These are phyloP conservation scores for Nyleta sp. DNA, from an alignment of 2,888 invertebrate species.

Conservation along the genomic window DNA sequence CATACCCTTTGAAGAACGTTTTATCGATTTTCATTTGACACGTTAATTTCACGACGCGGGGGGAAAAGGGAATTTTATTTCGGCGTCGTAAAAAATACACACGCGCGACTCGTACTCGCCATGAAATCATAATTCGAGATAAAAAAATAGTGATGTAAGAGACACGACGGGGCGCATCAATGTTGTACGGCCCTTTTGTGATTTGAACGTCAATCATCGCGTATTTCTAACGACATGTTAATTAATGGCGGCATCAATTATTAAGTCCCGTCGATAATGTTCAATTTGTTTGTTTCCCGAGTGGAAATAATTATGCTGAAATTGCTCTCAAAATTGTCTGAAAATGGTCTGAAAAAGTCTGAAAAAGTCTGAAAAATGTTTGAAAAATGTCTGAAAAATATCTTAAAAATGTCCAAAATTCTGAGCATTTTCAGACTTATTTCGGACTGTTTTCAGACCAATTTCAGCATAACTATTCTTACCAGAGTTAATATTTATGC, in stretches of 20 bases:
- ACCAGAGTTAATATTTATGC: no score
- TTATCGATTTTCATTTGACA: slow-evolving; percentile 20
- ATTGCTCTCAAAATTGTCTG: no score
- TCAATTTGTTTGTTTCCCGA: slow-evolving; percentile 38
- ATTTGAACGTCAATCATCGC: slow-evolving; percentile 22
- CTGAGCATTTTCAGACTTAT: no score
- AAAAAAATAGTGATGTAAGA: slow-evolving; percentile 8
- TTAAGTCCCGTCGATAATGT: slow-evolving; percentile 5
- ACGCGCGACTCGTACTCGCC: neutral
- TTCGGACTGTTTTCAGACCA: no score
- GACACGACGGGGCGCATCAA: slow-evolving; percentile 5
- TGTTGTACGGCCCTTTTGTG: neutral
- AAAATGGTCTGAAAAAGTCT: no score
- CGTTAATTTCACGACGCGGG: slow-evolving; percentile 9
- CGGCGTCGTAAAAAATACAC: slow-evolving; percentile 15
- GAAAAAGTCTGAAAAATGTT: no score
- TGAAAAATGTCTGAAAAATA: no score
- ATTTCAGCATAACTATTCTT: no score
- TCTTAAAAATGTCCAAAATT: no score
- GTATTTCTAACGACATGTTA: slow-evolving; percentile 26
- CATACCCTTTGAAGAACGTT: neutral
- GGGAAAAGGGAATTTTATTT: slow-evolving; percentile 12
- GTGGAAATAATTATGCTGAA: no score
- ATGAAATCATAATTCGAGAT: slow-evolving; percentile 27
- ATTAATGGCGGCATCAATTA: slow-evolving; percentile 31